Conservation (phyloP, 2,888 invertebrate species). For the Lamproptera curius region DNA sequence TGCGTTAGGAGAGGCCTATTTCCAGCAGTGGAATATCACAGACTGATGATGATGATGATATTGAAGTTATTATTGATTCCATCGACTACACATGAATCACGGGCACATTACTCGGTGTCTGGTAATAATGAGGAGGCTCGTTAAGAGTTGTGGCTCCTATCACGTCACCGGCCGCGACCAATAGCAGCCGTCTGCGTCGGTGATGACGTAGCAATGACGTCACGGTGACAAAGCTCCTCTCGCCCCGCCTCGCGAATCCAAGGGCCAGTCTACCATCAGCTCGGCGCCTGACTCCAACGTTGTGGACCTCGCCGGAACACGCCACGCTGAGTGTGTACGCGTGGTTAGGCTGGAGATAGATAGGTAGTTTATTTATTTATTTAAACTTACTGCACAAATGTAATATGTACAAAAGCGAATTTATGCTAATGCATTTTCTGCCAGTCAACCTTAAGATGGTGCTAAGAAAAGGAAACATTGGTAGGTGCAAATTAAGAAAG, state of each 20-base stretch:
- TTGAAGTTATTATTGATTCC: no score
- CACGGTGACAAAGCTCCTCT: conserved; percentile 71
- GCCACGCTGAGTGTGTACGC: conserved; percentile 76
- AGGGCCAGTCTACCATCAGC: conserved; percentile 74
- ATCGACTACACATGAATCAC: conserved; percentile 26
- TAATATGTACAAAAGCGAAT: no score
- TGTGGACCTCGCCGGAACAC: conserved; percentile 73
- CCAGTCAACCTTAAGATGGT: no score
- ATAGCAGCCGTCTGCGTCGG: conserved; percentile 68
- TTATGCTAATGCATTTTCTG: no score
- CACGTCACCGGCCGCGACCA: conserved; percentile 70
- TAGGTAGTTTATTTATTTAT: no score
- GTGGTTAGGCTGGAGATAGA: conserved; percentile 67
- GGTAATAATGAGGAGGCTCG: conserved; percentile 63
- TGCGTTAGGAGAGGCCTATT: no score
- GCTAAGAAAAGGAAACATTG: no score
- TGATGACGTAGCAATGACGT: conserved; percentile 75
- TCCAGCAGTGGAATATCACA: no score
- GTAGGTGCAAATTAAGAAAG: no score
- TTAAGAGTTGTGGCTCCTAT: conserved; percentile 72
- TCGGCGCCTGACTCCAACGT: conserved; percentile 75
- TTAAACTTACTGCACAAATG: no score
- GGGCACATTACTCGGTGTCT: conserved; percentile 60
- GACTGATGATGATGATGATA: no score
- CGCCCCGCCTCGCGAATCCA: conserved; percentile 73